Evolutionary conservation across 1,140 invertebrate species (phyloP).

Genomic region (Conopomorpha cramerella): DNA sequence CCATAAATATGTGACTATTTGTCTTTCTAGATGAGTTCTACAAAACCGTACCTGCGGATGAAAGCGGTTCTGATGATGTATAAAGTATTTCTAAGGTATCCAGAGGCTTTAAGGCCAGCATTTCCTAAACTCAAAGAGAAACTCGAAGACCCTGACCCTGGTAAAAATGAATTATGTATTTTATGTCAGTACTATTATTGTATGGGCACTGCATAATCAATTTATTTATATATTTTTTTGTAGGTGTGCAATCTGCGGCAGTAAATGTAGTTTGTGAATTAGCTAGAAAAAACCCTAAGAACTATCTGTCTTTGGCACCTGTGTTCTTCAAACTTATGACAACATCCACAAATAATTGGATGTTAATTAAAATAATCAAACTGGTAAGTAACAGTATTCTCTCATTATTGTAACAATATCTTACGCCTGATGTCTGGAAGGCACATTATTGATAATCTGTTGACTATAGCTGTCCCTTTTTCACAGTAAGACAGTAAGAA

Average conservation of each 20-base stretch:
- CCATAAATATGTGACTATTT: not conserved
- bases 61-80: constrained; percentile 99
- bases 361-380: constrained; percentile 99
- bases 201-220: too few species aligned
- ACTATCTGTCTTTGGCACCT: constrained; percentile 96
- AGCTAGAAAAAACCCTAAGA: constrained; percentile 99
- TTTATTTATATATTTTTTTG: constrained; percentile 16
- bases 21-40: constrained; percentile 84
- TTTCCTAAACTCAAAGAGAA: constrained; percentile 99
- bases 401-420: too few species aligned
- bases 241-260: constrained; percentile 97
- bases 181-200: not conserved
- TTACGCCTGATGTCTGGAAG: too few species aligned
- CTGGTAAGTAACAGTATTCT: constrained; percentile 92
- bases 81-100: constrained; percentile 98
- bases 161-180: constrained; percentile 47
- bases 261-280: constrained; percentile 99
- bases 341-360: constrained; percentile 99
- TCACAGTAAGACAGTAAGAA: too few species aligned
- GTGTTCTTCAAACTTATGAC: constrained; percentile 99
- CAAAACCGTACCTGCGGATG: constrained; percentile 98
- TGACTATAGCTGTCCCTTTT: too few species aligned
- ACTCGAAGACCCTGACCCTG: constrained; percentile 97
- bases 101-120: constrained; percentile 95
- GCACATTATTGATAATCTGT: too few species aligned